Percentiles rank a stretch among this genome's conserved stretches.
Evolutionary conservation across 2,797 vertebrate genomes (phyloP).

Genomic region (Gobio occitaniae): DNA sequence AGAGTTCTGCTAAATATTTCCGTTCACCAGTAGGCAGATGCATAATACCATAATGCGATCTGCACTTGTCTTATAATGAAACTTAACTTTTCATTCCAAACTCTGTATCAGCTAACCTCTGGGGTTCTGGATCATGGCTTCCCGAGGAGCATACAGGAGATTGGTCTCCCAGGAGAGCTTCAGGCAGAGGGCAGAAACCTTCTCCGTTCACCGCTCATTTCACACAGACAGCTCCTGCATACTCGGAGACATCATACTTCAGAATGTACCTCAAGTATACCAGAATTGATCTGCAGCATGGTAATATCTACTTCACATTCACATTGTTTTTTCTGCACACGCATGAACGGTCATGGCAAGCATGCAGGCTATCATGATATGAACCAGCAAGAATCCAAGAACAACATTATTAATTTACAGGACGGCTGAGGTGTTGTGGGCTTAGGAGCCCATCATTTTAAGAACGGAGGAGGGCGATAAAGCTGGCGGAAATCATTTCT

Average conservation of each 20-base stretch:
- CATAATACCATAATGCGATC: conserved; percentile 59
- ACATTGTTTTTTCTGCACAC: conserved; percentile 56
- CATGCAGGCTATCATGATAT: conserved; percentile 46
- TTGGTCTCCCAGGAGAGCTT: conserved; percentile 55
- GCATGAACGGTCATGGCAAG: conserved; percentile 54
- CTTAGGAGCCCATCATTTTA: conserved; percentile 68
- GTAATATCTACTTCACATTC: conserved; percentile 69
- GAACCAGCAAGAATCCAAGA: conserved; percentile 54
- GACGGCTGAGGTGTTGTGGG: conserved; percentile 63
- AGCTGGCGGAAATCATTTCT: conserved; percentile 72
- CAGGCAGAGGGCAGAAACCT: conserved; percentile 66
- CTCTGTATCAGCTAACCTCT: conserved; percentile 67
- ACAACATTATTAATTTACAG: conserved; percentile 69
- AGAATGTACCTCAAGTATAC: conserved; percentile 67
- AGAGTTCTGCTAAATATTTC: conserved; percentile 51
- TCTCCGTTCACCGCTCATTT: conserved; percentile 65
- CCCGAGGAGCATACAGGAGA: conserved; percentile 62
- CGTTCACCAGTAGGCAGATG: conserved; percentile 53
- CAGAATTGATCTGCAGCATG: conserved; percentile 61
- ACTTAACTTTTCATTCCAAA: conserved; percentile 75
- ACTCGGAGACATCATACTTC: conserved; percentile 58
- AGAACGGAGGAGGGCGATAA: conserved; percentile 63
- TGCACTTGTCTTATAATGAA: conserved; percentile 70
- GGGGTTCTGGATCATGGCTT: conserved; percentile 60
- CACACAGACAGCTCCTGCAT: conserved; percentile 64